Evolutionary conservation across 2,888 invertebrate genomes (phyloP).

Genomic region (Xestia c-nigrum): DNA sequence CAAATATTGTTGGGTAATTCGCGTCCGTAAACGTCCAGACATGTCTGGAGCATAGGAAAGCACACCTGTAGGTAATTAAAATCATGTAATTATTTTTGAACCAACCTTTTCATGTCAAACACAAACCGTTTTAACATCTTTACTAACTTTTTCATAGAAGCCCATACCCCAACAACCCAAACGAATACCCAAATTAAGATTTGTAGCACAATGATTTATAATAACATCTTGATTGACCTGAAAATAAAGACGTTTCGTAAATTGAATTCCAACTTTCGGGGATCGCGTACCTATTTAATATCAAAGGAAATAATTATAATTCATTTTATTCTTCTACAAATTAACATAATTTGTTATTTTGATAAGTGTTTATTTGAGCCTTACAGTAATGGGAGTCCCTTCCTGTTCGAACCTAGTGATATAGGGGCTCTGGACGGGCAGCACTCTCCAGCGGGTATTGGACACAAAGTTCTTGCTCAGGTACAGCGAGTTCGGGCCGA

Average conservation of each 20-base stretch:
- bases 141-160: slow-evolving; percentile 84
- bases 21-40: slow-evolving; percentile 83
- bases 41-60: slow-evolving; percentile 83
- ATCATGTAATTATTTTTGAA: slow-evolving; percentile 23
- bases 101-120: slow-evolving; percentile 41
- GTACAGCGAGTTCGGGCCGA: slow-evolving; percentile 82
- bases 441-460: slow-evolving; percentile 85
- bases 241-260: slow-evolving; percentile 65
- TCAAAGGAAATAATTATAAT: slow-evolving; percentile 43
- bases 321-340: slow-evolving; percentile 11
- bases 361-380: slow-evolving; percentile 27
- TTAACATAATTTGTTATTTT: slow-evolving; percentile 11
- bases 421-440: slow-evolving; percentile 79
- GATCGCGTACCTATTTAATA: slow-evolving; percentile 18
- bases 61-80: slow-evolving; percentile 78
- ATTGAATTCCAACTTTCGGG: slow-evolving; percentile 36
- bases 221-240: slow-evolving; percentile 86
- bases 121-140: slow-evolving; percentile 28
- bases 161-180: slow-evolving; percentile 80
- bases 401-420: slow-evolving; percentile 86
- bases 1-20: slow-evolving; percentile 84
- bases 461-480: slow-evolving; percentile 85
- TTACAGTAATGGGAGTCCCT: slow-evolving; percentile 78
- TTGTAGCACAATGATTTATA: slow-evolving; percentile 87
- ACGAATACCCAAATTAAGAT: slow-evolving; percentile 83